Percentiles rank a stretch among this genome's conserved stretches.
These are phyloP conservation scores for Ceratosolen fusciceps DNA, from an alignment of 1,140 invertebrate genomes.

Conservation along the genomic window DNA sequence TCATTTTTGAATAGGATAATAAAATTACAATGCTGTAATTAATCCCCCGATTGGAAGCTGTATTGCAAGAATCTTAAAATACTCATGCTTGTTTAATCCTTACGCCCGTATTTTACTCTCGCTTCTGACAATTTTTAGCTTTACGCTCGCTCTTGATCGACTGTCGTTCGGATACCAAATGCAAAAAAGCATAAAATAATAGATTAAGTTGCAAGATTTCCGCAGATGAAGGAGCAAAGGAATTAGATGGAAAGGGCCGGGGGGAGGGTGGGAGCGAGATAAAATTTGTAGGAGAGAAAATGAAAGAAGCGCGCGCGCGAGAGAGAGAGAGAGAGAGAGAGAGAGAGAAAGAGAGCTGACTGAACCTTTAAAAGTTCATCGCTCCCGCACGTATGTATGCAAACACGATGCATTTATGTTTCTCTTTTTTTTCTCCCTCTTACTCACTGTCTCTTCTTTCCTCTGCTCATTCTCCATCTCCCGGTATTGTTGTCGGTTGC, in stretches of 20 bases:
- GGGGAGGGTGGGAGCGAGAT: slow-evolving; percentile 37
- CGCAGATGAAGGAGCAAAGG: slow-evolving; percentile 45
- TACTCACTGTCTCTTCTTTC: neutral
- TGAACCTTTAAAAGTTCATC: slow-evolving; percentile 62
- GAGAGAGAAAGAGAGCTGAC: slow-evolving; percentile 51
- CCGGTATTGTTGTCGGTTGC: slow-evolving; percentile 57
- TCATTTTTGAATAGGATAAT: neutral
- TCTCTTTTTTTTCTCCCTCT: slow-evolving; percentile 48
- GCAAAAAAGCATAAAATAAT: neutral
- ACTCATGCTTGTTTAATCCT: neutral
- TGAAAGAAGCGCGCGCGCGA: slow-evolving; percentile 19
- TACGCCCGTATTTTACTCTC: neutral
- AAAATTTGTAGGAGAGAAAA: too few relatives aligned
- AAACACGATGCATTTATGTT: slow-evolving; percentile 57
- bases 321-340: slow-evolving; percentile 30
- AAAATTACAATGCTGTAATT: neutral
- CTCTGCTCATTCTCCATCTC: slow-evolving; percentile 20
- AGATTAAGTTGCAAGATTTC: slow-evolving; percentile 47
- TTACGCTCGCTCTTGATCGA: neutral
- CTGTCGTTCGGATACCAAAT: too few relatives aligned
- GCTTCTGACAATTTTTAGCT: neutral
- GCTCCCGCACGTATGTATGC: slow-evolving; percentile 60
- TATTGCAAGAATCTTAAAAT: neutral
- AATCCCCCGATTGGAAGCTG: neutral
- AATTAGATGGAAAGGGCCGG: neutral